Evolutionary conservation across 2,113 vertebrate genomes (phyloP).

Genomic region (Cyprinodon brontotheroides): DNA sequence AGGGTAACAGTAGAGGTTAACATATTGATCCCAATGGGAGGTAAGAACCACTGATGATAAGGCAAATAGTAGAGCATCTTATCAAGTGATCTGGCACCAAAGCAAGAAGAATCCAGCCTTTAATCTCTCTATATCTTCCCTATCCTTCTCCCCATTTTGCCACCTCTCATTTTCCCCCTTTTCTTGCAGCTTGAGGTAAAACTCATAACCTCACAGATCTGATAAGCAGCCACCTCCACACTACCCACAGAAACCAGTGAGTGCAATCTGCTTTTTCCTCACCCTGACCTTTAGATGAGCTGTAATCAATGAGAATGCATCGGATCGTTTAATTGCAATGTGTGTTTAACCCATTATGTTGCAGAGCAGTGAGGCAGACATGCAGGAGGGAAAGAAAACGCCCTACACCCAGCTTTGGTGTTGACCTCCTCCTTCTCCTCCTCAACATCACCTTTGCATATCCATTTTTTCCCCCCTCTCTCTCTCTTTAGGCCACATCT

Average conservation of each 20-base stretch:
- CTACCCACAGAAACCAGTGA: constrained; percentile 7
- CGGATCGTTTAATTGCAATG: constrained; percentile 30
- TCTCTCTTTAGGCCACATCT: constrained; percentile 30
- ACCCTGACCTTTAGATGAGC: constrained; percentile 11
- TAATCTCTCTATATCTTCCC: constrained; percentile 38
- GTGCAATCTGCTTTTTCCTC: background rate
- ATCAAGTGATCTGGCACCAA: constrained; percentile 43
- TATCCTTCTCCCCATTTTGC: constrained; percentile 13
- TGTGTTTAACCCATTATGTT: constrained; percentile 10
- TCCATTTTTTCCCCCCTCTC: background rate
- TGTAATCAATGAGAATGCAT: constrained; percentile 29
- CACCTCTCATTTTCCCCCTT: constrained; percentile 8
- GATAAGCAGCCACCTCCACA: constrained; percentile 17
- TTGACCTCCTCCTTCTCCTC: constrained; percentile 50
- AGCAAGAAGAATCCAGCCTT: constrained; percentile 9
- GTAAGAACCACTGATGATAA: constrained; percentile 15
- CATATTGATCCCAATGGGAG: background rate
- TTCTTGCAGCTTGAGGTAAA: background rate
- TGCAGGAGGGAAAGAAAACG: constrained; percentile 79
- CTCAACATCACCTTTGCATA: constrained; percentile 22
- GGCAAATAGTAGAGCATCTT: constrained; percentile 17
- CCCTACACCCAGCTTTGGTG: constrained; percentile 75
- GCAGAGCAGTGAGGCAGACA: constrained; percentile 53
- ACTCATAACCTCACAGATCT: constrained; percentile 26
- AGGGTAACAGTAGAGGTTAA: background rate